Percentiles rank a stretch among this genome's conserved stretches.
phyloP scores from a whole-genome alignment of 1,140 invertebrate genomes.

The Pinna nobilis region DNA sequence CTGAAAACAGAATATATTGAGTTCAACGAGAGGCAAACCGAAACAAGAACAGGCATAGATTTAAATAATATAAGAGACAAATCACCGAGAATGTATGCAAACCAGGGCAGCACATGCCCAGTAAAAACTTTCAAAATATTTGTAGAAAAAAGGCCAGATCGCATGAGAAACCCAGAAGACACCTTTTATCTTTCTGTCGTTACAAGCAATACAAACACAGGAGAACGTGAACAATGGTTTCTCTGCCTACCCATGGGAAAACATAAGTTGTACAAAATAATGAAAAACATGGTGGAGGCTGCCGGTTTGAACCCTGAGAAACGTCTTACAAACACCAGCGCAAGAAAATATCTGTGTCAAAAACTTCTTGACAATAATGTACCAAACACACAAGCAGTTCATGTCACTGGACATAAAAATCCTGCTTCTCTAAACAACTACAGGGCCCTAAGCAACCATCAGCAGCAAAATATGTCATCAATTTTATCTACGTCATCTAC shows the following conservation, averaged over 20 bases:
- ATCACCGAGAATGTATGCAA: too few relatives aligned
- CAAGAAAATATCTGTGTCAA: not conserved
- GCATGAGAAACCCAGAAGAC: conserved; percentile 12
- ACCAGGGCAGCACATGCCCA: too few relatives aligned
- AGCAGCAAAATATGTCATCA: not conserved
- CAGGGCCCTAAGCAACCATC: conserved; percentile 12
- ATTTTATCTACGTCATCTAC: not conserved
- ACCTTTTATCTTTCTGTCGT: conserved; percentile 18
- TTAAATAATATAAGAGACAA: too few relatives aligned
- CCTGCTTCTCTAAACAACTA: conserved; percentile 18
- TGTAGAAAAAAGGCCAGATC: too few relatives aligned
- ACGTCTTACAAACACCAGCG: not conserved
- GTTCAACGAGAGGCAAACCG: too few relatives aligned
- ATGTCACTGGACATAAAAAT: conserved; percentile 22
- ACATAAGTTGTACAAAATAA: not conserved
- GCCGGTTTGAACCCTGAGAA: not conserved
- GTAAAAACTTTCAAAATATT: too few relatives aligned
- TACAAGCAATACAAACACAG: not conserved
- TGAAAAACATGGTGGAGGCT: not conserved
- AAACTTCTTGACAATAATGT: not conserved
- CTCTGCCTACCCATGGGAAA: not conserved
- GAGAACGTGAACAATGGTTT: not conserved
- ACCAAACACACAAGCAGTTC: not conserved
- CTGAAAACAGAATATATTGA: too few relatives aligned
- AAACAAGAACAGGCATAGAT: too few relatives aligned